Evolutionary conservation across 1,140 invertebrate species (phyloP).

Genomic region (Drosophila bocki): DNA sequence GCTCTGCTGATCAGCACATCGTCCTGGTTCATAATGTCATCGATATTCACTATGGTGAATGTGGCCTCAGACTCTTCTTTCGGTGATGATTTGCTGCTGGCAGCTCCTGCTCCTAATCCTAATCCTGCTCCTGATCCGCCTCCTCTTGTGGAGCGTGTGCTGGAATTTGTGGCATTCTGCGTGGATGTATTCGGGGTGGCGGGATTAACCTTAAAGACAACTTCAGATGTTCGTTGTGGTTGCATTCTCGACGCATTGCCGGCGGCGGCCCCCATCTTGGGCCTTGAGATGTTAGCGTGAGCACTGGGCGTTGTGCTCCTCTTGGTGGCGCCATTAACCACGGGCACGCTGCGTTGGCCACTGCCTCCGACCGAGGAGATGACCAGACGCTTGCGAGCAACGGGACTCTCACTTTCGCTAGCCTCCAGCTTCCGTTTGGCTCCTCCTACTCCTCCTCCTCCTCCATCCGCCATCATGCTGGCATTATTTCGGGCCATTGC

Average conservation of each 20-base stretch:
- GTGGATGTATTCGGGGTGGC: neutral
- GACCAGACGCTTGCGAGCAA: conserved; percentile 59
- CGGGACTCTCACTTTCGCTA: conserved; percentile 37
- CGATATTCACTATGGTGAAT: conserved; percentile 84
- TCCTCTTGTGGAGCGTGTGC: conserved; percentile 1
- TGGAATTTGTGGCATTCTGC: conserved; percentile 2
- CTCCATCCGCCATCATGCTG: conserved; percentile 12
- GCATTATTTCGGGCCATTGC: conserved; percentile 26
- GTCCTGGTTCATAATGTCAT: conserved; percentile 83
- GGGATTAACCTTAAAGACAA: conserved; percentile 4
- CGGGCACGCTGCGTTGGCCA: conserved; percentile 17
- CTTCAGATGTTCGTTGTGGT: neutral
- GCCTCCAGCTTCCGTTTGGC: conserved; percentile 61
- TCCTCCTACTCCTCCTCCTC: conserved; percentile 4
- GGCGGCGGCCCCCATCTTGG: conserved; percentile 8
- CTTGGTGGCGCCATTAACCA: conserved; percentile 53
- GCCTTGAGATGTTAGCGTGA: neutral
- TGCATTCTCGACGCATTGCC: conserved; percentile 3
- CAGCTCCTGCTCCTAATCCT: neutral
- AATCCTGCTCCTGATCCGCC: neutral
- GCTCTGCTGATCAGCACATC: conserved; percentile 75
- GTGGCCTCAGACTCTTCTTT: conserved; percentile 36
- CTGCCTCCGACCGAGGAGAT: conserved; percentile 5
- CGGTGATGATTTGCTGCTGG: neutral
- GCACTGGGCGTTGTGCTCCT: neutral